Percentiles rank a stretch among this genome's conserved stretches.
Conservation (phyloP, 2,113 vertebrate genomes). For the Ginglymostoma cirratum region DNA sequence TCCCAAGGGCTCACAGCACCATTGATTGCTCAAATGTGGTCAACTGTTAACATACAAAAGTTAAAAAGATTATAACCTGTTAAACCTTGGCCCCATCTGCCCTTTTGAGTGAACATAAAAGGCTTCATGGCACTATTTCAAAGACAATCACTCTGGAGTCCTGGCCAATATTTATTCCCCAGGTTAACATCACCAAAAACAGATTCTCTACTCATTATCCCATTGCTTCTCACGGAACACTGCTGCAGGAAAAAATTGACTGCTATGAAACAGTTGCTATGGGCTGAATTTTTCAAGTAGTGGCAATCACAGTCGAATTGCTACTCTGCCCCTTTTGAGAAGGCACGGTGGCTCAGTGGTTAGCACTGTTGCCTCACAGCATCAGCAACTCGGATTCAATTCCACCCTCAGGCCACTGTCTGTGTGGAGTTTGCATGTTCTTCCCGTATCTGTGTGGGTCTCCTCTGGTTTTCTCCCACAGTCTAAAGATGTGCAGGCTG, state of each 20-base stretch:
- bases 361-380: too few relatives aligned
- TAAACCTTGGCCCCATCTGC: background rate
- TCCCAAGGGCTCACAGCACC: background rate
- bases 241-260: background rate
- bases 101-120: background rate
- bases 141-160: background rate
- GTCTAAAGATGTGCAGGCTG: too few relatives aligned
- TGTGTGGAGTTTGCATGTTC: too few relatives aligned
- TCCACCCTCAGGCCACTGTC: too few relatives aligned
- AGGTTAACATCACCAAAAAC: background rate
- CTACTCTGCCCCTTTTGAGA: too few relatives aligned
- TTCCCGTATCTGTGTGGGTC: too few relatives aligned
- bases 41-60: background rate
- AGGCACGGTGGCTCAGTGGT: too few relatives aligned
- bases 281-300: too few relatives aligned
- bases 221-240: background rate
- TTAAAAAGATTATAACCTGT: background rate
- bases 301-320: too few relatives aligned
- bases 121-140: background rate
- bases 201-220: background rate
- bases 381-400: too few relatives aligned
- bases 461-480: too few relatives aligned
- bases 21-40: background rate
- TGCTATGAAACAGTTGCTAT: background rate
- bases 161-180: background rate